Base-by-base conservation (phyloP, 2,797 vertebrate genomes). In the Peromyscus aztecus region DNA sequence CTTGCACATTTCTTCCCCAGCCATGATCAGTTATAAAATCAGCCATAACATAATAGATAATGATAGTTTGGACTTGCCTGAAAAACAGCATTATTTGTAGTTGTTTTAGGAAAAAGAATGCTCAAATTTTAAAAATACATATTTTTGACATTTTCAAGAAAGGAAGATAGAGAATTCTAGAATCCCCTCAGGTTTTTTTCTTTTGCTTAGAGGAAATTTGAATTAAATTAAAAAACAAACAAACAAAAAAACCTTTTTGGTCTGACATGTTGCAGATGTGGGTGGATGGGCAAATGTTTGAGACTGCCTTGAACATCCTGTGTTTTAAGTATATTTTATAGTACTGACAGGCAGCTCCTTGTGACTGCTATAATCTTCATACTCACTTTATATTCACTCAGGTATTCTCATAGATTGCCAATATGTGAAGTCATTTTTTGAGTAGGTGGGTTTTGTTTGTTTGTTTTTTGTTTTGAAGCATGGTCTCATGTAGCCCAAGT, bases 71-170 rank as follows among this genome's bases (percentile, higher is more conserved):
- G 21, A 87, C 34, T 40, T 57, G 6, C 9, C 55, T 65, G 19
- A 77, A 23, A 55, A 55, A 82, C 17, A 65, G 3, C 59, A 46
- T n/a, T 57, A 17, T 23, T 52, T 90, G 16, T 27, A 80, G 24
- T 69, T 95, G n/a, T 29, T 92, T 94, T 77, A 11, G 46, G 17
- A 86, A 92, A 85, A 96, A 85, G 0, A 75, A 63, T 34, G 59
- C 31, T 91, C 76, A 73, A 63, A 89, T 77, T 59, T 94, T 92
- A 49, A 83, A 40, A 31, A 43, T 82, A 69, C 40, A 82, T 61
- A n/a, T 6, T 46, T 94, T 94, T 95, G 34, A 86, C n/a, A 52
- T 86, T 96, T 95, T 21, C 13, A 43, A 29, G 75, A 76, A 34
- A 55, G 24, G 21, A 23, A 57, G 89, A 90, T 46, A 3, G 14